Evolutionary conservation across 2,888 invertebrate species (phyloP).

Genomic region (Caenorhabditis afra): DNA sequence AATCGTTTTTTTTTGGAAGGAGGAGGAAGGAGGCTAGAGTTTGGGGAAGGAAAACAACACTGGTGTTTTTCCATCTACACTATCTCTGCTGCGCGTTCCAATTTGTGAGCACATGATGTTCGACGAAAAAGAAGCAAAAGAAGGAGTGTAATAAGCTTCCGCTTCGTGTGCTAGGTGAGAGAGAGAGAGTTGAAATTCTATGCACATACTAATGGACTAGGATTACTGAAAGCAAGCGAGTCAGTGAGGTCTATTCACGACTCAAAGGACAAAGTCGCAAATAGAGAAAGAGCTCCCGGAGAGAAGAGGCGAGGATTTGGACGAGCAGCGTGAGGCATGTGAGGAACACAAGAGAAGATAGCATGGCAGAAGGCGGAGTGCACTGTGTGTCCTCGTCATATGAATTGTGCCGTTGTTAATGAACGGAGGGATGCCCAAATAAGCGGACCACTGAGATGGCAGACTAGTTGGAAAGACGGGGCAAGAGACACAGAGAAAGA

Average conservation of each 20-base stretch:
- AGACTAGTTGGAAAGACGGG: not conserved
- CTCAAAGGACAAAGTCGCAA: slow-evolving; percentile 27
- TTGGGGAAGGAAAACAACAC: slow-evolving; percentile 9
- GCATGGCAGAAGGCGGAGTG: slow-evolving; percentile 24
- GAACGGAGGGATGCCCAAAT: slow-evolving; percentile 44
- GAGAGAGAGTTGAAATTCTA: slow-evolving; percentile 31
- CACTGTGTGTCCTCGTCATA: slow-evolving; percentile 35
- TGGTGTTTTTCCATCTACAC: not conserved
- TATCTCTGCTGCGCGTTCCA: no score
- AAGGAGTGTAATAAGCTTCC: no score
- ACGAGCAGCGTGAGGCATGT: slow-evolving; percentile 2
- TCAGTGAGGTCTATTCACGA: slow-evolving; percentile 13
- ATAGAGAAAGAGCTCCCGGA: slow-evolving; percentile 11
- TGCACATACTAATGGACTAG: slow-evolving; percentile 23
- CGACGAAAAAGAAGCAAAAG: no score
- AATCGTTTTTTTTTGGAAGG: no score
- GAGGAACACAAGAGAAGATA: slow-evolving; percentile 19
- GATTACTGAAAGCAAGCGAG: slow-evolving; percentile 9
- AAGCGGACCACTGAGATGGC: slow-evolving; percentile 36
- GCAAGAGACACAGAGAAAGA: slow-evolving; percentile 12
- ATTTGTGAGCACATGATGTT: no score
- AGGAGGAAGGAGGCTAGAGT: no score
- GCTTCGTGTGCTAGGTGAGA: slow-evolving; percentile 4
- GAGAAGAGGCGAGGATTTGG: slow-evolving; percentile 5
- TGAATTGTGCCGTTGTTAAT: slow-evolving; percentile 36